Conservation (phyloP, 1,140 invertebrate genomes). For the Drosophila pruinosa region DNA sequence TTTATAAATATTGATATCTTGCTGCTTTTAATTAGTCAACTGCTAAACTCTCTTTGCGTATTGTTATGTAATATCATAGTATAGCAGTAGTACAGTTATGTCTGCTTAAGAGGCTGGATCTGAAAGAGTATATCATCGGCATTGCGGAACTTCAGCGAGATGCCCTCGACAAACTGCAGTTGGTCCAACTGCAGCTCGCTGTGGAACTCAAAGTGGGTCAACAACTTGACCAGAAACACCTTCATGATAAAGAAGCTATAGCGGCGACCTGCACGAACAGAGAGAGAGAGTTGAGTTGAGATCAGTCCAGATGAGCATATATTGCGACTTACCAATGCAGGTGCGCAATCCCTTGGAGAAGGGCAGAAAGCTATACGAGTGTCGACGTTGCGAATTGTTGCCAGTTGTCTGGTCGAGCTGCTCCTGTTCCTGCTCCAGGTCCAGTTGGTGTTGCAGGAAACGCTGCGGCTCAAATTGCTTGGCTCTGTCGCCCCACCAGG, state of each 20-base stretch:
- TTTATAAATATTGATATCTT: too few species aligned
- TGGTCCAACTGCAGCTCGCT: conserved; percentile 57
- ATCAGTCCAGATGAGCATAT: neutral
- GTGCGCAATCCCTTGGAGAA: conserved; percentile 89
- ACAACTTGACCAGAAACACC: conserved; percentile 70
- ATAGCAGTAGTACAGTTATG: neutral
- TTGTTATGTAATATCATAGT: neutral
- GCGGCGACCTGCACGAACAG: conserved; percentile 55
- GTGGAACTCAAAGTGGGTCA: conserved; percentile 59
- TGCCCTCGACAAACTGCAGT: conserved; percentile 70
- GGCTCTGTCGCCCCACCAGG: conserved; percentile 85
- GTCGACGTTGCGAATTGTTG: conserved; percentile 62
- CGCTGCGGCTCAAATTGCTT: conserved; percentile 90
- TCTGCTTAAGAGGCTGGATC: conserved; percentile 41
- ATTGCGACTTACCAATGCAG: conserved; percentile 84
- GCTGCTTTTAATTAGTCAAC: neutral
- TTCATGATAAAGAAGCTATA: conserved; percentile 75
- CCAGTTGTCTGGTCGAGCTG: neutral
- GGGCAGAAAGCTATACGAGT: conserved; percentile 89
- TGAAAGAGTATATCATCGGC: conserved; percentile 62
- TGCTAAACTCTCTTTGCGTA: neutral
- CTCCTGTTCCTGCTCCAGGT: conserved; percentile 7
- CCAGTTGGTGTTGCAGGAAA: conserved; percentile 84
- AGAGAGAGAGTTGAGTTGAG: too few species aligned
- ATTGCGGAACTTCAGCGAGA: conserved; percentile 75